Percentiles rank a stretch among this genome's conserved stretches.
Conservation (phyloP, 2,113 vertebrate species). For the Mormyrus lacerda region DNA sequence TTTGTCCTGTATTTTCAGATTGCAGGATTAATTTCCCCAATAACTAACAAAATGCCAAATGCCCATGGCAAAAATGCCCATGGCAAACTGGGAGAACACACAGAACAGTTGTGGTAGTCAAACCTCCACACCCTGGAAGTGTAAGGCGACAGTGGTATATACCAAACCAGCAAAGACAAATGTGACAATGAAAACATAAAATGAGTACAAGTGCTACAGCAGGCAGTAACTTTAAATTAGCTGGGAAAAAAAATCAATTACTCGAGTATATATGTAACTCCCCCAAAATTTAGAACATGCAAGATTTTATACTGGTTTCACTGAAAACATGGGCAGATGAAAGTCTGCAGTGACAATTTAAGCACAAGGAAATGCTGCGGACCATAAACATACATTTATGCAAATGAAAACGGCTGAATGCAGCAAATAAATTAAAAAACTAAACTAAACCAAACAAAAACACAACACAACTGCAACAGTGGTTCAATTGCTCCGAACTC, state of each 20-base stretch:
- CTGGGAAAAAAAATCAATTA: neutral
- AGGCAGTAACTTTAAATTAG: neutral
- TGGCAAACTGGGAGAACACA: too few species aligned
- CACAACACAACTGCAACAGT: neutral
- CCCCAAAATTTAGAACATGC: too few species aligned
- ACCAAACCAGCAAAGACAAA: neutral
- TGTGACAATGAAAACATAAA: neutral
- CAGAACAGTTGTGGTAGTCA: too few species aligned
- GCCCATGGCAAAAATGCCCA: too few species aligned
- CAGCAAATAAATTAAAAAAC: neutral
- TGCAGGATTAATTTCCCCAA: neutral
- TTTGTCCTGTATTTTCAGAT: neutral
- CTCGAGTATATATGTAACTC: neutral
- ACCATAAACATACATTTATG: neutral
- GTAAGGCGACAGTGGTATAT: neutral
- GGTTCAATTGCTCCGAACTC: neutral
- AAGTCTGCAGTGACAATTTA: neutral
- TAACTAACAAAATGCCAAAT: neutral
- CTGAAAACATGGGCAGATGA: neutral
- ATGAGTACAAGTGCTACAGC: neutral
- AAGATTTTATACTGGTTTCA: neutral
- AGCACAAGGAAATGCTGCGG: neutral
- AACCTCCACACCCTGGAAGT: too few species aligned
- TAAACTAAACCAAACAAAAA: neutral
- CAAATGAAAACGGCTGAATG: neutral